Evolutionary conservation across 2,113 vertebrate genomes (phyloP), one percentile per base, ranked within the genome.

Genomic region (Speoplatyrhinus poulsoni): DNA sequence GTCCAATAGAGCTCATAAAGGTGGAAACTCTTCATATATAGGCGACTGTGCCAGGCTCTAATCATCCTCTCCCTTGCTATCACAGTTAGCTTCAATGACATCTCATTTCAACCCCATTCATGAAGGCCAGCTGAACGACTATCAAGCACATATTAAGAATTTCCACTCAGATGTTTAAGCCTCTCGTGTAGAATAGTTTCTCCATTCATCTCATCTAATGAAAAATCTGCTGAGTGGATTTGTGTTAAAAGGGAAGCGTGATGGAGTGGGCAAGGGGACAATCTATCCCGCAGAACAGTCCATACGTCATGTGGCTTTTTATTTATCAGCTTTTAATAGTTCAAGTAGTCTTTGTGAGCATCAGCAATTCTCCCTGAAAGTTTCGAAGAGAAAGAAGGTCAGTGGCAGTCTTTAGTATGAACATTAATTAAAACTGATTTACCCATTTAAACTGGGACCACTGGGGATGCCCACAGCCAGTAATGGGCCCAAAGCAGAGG

Each of bases 181-280:
- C 72, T 67, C 82, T 82, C 65, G n/a, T 81, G 74, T 82, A 69
- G 82, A 88, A 83, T 76, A 9, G 62, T 79, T 69, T 81, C 81
- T 69, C 63, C 77, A 65, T 82, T 81, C 80, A 85, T 80, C 64
- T 47, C 3, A 69, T 84, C 62, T 68, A 76, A 80, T 86, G 74
- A 83, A 79, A 71, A 62, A n/a, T 74, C 72, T 81, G 68, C 72
- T 74, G 64, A 87, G 78, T 80, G 84, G 85, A 88, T 86, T 82
- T 73, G 69, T 71, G 73, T 81, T 85, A 72, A 77, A 81, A 72
- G 65, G 62, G 70, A 78, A 80, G 70, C 58, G 66, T 46, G 16
- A 50, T 60, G 66, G 53, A 77, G 72, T 64, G 60, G 61, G 69
- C 26, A 49, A 41, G 47, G 32, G 61, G 13, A 67, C 80, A 77